These are phyloP conservation scores for Zingel zingel DNA, from an alignment of 2,113 vertebrate genomes.

Conservation along the genomic window DNA sequence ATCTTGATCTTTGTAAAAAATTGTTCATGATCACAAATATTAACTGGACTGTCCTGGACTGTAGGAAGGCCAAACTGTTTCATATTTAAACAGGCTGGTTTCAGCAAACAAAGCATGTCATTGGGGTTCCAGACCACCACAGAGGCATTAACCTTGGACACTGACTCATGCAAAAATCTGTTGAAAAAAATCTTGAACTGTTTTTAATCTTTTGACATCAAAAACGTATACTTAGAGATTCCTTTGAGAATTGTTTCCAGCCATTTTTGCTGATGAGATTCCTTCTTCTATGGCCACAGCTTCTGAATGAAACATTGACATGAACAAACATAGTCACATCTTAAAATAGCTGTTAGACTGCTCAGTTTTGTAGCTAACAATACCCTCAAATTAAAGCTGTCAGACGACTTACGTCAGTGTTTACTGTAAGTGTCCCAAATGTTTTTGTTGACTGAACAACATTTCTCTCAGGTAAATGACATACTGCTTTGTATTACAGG, in stretches of 20 bases:
- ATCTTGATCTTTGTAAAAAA: slow-evolving; percentile 8
- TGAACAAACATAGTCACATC: slow-evolving; percentile 12
- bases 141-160: not conserved
- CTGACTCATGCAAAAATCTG: not conserved
- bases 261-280: not conserved
- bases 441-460: not conserved
- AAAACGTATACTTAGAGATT: not conserved
- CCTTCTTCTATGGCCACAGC: not conserved
- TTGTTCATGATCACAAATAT: slow-evolving; percentile 11
- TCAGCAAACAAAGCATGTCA: slow-evolving; percentile 2
- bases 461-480: slow-evolving; percentile 10
- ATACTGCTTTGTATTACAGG: slow-evolving; percentile 32
- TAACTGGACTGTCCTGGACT: not conserved
- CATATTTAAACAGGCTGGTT: slow-evolving; percentile 29
- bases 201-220: not conserved
- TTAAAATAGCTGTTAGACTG: not conserved
- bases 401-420: not conserved
- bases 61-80: slow-evolving; percentile 18
- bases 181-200: not conserved
- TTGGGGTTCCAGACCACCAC: not conserved
- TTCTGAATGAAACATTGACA: not conserved
- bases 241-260: not conserved
- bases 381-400: slow-evolving; percentile 19
- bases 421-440: not conserved
- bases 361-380: slow-evolving; percentile 15